phyloP scores from a whole-genome alignment of 2,888 invertebrate species.

The Shargacucullia verbasci region DNA sequence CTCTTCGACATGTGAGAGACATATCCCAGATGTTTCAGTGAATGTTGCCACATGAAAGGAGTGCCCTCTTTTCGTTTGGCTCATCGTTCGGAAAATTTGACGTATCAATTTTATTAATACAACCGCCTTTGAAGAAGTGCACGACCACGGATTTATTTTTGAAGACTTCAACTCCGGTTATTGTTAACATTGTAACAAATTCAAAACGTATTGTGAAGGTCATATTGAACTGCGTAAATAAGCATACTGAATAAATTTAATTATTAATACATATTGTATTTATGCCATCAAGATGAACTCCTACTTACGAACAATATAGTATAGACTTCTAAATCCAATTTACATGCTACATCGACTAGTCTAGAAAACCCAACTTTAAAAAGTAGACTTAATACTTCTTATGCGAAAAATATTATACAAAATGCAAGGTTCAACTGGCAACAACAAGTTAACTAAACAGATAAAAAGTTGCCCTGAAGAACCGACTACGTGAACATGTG shows the following conservation, averaged over 20 bases:
- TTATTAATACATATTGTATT: too few relatives aligned
- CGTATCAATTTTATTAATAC: constrained; percentile 57
- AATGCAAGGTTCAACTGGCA: constrained; percentile 34
- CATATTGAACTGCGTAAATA: not conserved
- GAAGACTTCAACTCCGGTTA: constrained; percentile 8
- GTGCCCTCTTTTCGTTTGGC: constrained; percentile 59
- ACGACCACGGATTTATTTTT: constrained; percentile 29
- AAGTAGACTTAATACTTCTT: constrained; percentile 47
- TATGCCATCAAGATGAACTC: too few relatives aligned
- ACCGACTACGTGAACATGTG: constrained; percentile 40
- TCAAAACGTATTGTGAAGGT: not conserved
- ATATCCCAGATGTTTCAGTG: constrained; percentile 74
- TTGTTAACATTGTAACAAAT: not conserved
- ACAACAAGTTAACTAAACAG: constrained; percentile 59
- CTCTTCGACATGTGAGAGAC: constrained; percentile 75
- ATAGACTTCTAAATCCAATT: too few relatives aligned
- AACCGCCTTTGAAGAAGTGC: constrained; percentile 42
- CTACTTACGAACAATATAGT: too few relatives aligned
- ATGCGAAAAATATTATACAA: constrained; percentile 47
- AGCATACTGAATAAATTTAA: too few relatives aligned
- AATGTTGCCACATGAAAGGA: constrained; percentile 77
- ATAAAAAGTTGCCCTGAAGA: constrained; percentile 59
- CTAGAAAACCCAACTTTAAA: too few relatives aligned
- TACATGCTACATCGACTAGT: too few relatives aligned
- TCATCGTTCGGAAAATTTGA: constrained; percentile 64